These are phyloP conservation scores for Parthenolecanium corni DNA, from an alignment of 2,888 invertebrate genomes.

Conservation along the genomic window DNA sequence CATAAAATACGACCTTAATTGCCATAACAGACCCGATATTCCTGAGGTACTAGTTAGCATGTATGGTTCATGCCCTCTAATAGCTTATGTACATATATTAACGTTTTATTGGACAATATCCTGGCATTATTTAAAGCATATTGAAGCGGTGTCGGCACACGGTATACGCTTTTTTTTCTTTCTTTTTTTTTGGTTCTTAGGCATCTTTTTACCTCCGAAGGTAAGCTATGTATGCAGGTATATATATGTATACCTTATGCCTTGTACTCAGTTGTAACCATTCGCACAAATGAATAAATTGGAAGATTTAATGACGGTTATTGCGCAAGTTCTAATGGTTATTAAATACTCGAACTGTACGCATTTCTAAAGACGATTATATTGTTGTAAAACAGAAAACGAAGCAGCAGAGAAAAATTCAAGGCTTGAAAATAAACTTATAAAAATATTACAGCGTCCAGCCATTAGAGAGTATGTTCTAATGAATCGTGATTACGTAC, in stretches of 20 bases:
- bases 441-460: neutral
- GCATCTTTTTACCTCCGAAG: too few species aligned
- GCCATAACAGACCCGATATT: constrained; percentile 10
- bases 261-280: neutral
- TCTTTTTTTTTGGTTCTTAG: too few species aligned
- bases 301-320: constrained; percentile 14
- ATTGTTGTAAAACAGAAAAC: too few species aligned
- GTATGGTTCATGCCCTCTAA: constrained; percentile 10
- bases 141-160: constrained; percentile 1
- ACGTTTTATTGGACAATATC: constrained; percentile 22
- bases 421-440: neutral
- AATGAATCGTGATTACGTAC: constrained; percentile 4
- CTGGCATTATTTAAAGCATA: constrained; percentile 4
- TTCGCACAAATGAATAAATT: constrained; percentile 6
- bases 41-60: constrained; percentile 10
- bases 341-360: neutral
- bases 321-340: constrained; percentile 17
- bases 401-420: neutral
- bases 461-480: constrained; percentile 15
- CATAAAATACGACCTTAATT: constrained; percentile 20
- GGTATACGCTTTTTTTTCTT: constrained; percentile 5
- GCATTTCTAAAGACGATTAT: neutral
- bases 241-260: too few species aligned
- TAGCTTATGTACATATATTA: constrained; percentile 18
- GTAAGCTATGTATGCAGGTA: too few species aligned